Conservation (phyloP, 1,140 invertebrate genomes). For the Pseudomyrmex gracilis region DNA sequence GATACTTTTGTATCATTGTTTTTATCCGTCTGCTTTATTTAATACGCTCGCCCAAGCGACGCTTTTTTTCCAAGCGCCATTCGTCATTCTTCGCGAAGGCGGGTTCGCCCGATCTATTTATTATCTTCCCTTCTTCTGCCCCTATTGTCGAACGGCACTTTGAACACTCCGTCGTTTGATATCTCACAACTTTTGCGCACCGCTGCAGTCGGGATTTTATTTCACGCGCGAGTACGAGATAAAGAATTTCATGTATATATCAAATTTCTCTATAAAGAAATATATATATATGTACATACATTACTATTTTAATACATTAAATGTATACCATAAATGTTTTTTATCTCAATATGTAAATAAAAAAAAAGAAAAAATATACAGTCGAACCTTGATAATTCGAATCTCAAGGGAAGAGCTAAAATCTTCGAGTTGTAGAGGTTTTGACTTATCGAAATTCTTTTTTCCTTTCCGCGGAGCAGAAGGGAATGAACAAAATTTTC, state of each 20-base stretch:
- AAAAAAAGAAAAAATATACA: not conserved
- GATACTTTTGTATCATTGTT: conserved; percentile 74
- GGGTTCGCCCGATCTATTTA: conserved; percentile 23
- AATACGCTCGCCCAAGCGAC: conserved; percentile 14
- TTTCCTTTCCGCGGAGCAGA: too few relatives aligned
- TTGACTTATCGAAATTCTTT: too few relatives aligned
- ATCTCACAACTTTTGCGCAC: not conserved
- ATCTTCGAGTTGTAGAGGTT: too few relatives aligned
- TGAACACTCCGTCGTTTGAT: conserved; percentile 17
- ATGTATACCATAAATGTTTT: too few relatives aligned
- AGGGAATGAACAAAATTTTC: too few relatives aligned
- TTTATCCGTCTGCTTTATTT: conserved; percentile 64
- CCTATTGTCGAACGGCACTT: conserved; percentile 10
- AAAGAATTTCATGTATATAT: too few relatives aligned
- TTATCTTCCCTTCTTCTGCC: conserved; percentile 7
- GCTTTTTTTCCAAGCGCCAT: not conserved
- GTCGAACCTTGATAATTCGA: too few relatives aligned
- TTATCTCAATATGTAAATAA: too few relatives aligned
- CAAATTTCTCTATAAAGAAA: too few relatives aligned
- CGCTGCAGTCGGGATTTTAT: not conserved
- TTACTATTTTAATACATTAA: too few relatives aligned
- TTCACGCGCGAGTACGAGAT: not conserved
- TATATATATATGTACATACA: too few relatives aligned
- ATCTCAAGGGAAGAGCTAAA: too few relatives aligned
- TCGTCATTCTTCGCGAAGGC: conserved; percentile 40